Evolutionary conservation across 2,888 invertebrate genomes (phyloP), one percentile per base, ranked within the genome.

Genomic region (Drosophila parthenogenetica): DNA sequence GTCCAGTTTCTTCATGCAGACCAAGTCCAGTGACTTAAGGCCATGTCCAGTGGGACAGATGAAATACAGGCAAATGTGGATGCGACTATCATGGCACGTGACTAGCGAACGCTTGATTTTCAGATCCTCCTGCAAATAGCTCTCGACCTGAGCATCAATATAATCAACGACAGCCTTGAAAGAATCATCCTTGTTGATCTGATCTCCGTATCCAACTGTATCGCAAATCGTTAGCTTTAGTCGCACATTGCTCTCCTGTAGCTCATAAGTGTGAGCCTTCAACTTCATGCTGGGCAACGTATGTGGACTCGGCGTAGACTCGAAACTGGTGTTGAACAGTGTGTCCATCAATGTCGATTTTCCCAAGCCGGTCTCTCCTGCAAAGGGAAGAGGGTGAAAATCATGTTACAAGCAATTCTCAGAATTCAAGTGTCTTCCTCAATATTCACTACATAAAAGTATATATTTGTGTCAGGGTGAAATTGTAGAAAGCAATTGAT

Each of bases 301-400:
- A 93, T 99, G 98, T 3, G 98, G 97, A 91, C 98, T 98, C 35
- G 98, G 98, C 10, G 95, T 94, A 0, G 98, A 97, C 92, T 99
- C 98, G 91, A 99, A 99, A 92, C 96, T 98, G 51, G 99, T 99
- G 92, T 99, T 99, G 93, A 99, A 99, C 69, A 99, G 93, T 0
- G 99, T 99, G 93, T 99, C 99, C 98, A 99, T 99, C 76, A 99
- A 93, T 0, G 99, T 99, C 0, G 99, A 99, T 93, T 99, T 99
- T 16, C 99, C 99, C 90, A 99, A 94, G 8, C 99, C 99, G 37
- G 99, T 99, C 93, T 99, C 99, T 89, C 99, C 99, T 98, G 59
- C n/a, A 19, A 8, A 53, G 13, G 11, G 32, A 16, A 46, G 63
- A 46, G 11, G 25, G 8, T 17, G 43, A 69, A 19, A 39, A 32